Conservation (phyloP, 2,888 invertebrate genomes). For the Asteroscopus sphinx region DNA sequence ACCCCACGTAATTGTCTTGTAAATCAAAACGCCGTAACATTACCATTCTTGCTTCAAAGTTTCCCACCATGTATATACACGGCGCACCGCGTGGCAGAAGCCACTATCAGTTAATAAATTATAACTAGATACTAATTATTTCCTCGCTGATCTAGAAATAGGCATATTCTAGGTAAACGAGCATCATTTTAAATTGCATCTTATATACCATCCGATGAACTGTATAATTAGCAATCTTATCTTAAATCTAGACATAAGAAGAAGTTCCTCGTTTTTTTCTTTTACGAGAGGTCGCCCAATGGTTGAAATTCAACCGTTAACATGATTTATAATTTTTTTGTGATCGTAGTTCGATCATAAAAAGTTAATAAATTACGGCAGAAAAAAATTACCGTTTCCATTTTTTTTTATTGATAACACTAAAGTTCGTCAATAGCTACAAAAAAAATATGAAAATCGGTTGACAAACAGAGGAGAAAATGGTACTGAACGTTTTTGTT, state of each 20-base stretch:
- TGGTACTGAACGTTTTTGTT: too few species aligned
- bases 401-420: too few species aligned
- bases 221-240: slow-evolving; percentile 29
- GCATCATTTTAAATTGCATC: slow-evolving; percentile 36
- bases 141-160: slow-evolving; percentile 37
- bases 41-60: slow-evolving; percentile 25
- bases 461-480: too few species aligned
- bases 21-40: slow-evolving; percentile 40
- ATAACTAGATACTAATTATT: slow-evolving; percentile 39
- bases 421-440: too few species aligned
- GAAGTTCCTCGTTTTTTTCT: too few species aligned
- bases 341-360: too few species aligned
- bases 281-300: too few species aligned
- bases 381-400: too few species aligned
- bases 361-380: too few species aligned
- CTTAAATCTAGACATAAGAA: slow-evolving; percentile 22
- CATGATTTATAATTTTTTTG: too few species aligned
- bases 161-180: slow-evolving; percentile 29
- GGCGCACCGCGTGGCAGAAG: slow-evolving; percentile 40
- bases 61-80: slow-evolving; percentile 30
- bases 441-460: too few species aligned
- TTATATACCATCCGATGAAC: slow-evolving; percentile 35
- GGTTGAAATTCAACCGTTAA: too few species aligned
- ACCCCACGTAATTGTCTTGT: slow-evolving; percentile 42
- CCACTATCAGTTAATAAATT: slow-evolving; percentile 36